Evolutionary conservation across 64 coral and sea anemone species (phyloP), one percentile per base, ranked within the genome.

Genomic region (Montipora efflorescens): DNA sequence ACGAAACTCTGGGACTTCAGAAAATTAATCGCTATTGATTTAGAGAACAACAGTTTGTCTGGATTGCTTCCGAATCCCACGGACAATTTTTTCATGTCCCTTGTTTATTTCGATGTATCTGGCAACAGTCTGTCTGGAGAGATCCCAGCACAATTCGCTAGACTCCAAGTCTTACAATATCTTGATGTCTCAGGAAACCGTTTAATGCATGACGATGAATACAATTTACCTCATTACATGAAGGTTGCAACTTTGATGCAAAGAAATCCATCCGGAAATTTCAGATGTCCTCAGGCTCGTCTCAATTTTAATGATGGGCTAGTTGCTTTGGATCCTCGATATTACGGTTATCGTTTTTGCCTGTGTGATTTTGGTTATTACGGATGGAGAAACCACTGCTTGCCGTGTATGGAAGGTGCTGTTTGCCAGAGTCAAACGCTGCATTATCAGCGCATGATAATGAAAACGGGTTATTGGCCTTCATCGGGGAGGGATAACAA

Each of bases 341-440:
- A 87, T 51, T 93, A 93, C 45, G 10, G 48, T 23, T 93, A 78
- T 12, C 74, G 55, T 67, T 66, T 93, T 46, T 93, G 91, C 47
- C 43, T 93, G 61, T 93, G 91, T 19, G 74, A 93, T 67, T 19
- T 78, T 78, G 91, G 91, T 15, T 93, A 87, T 19, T 93, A 93
- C 77, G 91, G 91, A 2, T 7, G 1, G 4, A 25, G 82, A 5
- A 85, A 67, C 19, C 77, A n/a, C 6, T 93, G 91, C 76, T 78
- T 93, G 2, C 59, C 82, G 8, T 93, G 91, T 46, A 87, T 93
- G 91, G 12, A 48, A 5, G 81, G 71, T 12, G 91, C n/a, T 11
- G 74, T 49, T 16, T 93, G 91, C 20, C 74, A 78, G 46, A 81
- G 67, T 75, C 57, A 93, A 50, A 93, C 62, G 57, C 44, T 52